Evolutionary conservation across 2,113 vertebrate species (phyloP).

Genomic region (Balaenoptera acutorostrata): DNA sequence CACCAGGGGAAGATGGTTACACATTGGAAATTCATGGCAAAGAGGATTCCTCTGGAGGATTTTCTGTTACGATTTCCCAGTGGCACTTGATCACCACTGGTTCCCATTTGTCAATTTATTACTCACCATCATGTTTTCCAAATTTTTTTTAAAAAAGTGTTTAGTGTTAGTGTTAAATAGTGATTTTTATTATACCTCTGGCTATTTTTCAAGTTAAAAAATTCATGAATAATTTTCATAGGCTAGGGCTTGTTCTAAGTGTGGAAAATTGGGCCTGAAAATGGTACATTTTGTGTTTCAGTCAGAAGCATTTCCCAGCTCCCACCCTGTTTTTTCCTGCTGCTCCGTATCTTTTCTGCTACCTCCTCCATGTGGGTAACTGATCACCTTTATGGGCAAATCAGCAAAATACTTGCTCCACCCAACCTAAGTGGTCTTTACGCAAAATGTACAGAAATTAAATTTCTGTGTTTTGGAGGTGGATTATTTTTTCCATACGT

Average conservation of each 20-base stretch:
- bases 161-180: neutral
- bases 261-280: neutral
- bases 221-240: neutral
- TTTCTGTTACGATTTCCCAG: neutral
- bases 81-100: neutral
- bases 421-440: too few species aligned
- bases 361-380: rapidly evolving
- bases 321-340: rapidly evolving
- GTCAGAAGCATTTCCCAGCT: neutral
- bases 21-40: neutral
- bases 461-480: neutral
- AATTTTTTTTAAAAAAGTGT: rapidly evolving
- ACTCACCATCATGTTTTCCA: neutral
- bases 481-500: neutral
- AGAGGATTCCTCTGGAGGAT: neutral
- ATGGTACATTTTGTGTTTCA: neutral
- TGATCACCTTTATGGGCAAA: neutral
- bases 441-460: neutral
- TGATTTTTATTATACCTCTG: neutral
- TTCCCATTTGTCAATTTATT: neutral
- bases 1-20: neutral
- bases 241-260: neutral
- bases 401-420: neutral
- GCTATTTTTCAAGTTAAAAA: neutral
- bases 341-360: neutral